phyloP scores from a whole-genome alignment of 92 coral and sea anemone species.

The Epizoanthus illoricatus region DNA sequence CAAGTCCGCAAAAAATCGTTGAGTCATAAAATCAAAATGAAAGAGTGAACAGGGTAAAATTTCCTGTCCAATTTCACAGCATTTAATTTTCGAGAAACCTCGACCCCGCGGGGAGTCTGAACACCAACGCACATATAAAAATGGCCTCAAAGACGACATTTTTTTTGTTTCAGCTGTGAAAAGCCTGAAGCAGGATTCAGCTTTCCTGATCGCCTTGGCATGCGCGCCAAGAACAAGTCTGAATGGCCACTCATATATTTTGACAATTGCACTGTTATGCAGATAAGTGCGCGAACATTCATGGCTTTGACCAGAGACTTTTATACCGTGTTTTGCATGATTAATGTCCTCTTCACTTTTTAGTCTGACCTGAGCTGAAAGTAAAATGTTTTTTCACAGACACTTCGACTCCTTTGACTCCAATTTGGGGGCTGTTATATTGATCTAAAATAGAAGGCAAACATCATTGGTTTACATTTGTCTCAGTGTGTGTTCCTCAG shows the following conservation, averaged over 20 bases:
- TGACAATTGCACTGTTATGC: constrained; percentile 24
- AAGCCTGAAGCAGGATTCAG: constrained; percentile 10
- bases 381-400: neutral
- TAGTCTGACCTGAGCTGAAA: neutral
- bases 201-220: neutral
- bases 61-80: no score
- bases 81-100: no score
- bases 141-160: neutral
- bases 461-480: neutral
- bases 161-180: neutral
- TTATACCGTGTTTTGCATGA: constrained; percentile 3
- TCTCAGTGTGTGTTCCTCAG: neutral
- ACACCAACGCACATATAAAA: neutral
- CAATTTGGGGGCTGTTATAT: neutral
- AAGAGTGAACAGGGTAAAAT: no score
- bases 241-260: neutral
- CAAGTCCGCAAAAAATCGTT: neutral
- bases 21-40: neutral
- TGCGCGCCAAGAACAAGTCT: constrained; percentile 1
- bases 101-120: no score
- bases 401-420: neutral
- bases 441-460: neutral
- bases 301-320: neutral
- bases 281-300: neutral
- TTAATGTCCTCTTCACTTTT: neutral